A percentile compares a stretch with the other conserved stretches of the same genome.
Conservation (phyloP, 2,113 vertebrate species). For the Amazona vittata region DNA sequence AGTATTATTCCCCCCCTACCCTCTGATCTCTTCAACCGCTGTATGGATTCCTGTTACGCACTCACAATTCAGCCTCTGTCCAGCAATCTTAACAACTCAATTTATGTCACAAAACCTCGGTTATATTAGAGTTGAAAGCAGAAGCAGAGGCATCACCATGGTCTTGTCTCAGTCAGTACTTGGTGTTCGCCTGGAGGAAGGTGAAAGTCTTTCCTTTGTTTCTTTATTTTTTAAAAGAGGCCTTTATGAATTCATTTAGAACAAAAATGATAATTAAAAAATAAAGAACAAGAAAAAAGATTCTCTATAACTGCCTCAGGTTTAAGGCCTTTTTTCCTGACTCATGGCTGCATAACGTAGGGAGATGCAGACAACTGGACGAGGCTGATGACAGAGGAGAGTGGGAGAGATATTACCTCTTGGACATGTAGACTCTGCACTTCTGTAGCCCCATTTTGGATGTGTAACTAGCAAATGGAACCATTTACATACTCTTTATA, state of each 20-base stretch:
- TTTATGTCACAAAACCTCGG: not conserved
- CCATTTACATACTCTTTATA: not conserved
- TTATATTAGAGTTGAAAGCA: not conserved
- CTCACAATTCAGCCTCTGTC: not conserved
- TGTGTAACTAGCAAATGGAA: not conserved
- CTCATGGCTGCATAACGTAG: rapidly evolving
- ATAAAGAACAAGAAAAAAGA: rapidly evolving
- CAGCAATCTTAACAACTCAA: not conserved
- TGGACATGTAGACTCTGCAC: not conserved
- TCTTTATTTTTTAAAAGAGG: not conserved
- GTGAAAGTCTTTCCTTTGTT: not conserved
- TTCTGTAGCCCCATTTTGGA: not conserved
- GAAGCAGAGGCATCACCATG: not conserved
- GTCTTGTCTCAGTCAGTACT: not conserved
- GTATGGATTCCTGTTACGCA: not conserved
- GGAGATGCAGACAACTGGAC: not conserved
- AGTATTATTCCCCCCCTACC: not conserved
- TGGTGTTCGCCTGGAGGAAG: not conserved
- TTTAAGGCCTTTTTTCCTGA: not conserved
- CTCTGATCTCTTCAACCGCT: not conserved
- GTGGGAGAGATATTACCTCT: not conserved
- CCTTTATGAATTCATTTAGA: not conserved
- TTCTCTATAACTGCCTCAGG: not conserved
- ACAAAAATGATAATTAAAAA: not conserved
- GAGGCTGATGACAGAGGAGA: not conserved